Evolutionary conservation across 2,113 vertebrate genomes (phyloP).

Genomic region (Oreochromis tanganicae): DNA sequence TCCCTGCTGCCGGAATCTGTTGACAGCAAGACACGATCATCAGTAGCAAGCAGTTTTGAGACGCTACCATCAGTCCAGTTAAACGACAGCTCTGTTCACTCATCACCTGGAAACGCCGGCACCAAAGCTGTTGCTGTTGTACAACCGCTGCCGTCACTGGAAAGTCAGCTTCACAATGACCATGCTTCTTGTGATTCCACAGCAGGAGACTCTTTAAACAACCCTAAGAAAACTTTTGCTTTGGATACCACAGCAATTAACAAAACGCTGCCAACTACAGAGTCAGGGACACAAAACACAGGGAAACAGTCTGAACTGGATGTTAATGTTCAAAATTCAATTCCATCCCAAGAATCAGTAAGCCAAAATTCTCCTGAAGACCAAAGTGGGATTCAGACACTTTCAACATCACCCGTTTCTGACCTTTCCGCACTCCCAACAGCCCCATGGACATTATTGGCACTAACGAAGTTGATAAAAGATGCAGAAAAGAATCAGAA

Average conservation of each 20-base stretch:
- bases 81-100: neutral
- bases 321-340: neutral
- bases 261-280: neutral
- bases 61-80: neutral
- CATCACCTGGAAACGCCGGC: neutral
- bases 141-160: slow-evolving; percentile 31
- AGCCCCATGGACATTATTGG: slow-evolving; percentile 2
- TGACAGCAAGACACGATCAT: neutral
- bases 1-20: neutral
- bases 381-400: neutral
- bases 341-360: neutral
- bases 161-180: neutral
- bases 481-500: neutral
- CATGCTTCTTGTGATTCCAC: neutral
- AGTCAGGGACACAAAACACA: neutral
- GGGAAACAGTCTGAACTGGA: neutral
- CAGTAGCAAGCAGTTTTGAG: neutral
- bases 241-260: neutral
- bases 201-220: neutral
- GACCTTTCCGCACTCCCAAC: slow-evolving; percentile 13
- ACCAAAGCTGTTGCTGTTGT: slow-evolving; percentile 55
- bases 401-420: neutral
- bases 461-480: neutral
- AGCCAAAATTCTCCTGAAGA: neutral
- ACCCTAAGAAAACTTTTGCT: neutral